Base-by-base conservation (phyloP, 1,140 invertebrate species). In the Neodiprion lecontei region DNA sequence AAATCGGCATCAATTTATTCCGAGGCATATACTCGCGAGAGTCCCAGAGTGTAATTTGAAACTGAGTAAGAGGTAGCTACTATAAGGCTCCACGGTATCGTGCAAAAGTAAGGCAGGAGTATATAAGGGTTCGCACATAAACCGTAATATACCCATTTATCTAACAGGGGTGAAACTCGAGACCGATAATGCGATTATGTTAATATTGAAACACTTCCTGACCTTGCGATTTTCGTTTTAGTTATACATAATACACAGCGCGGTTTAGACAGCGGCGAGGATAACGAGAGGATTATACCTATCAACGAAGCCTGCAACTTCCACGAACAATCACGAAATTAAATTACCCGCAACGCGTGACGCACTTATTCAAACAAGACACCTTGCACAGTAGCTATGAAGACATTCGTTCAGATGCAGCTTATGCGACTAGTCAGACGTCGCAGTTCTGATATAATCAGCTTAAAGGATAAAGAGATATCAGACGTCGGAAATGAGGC, bases 151-250 rank as follows among this genome's bases (percentile, higher is more conserved):
- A 61, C 53, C 53, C 11, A 61, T 12, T 17, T 12, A 61, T 17
- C 53, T 40, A 40, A 40, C 11, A 9, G 53, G 53, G 53, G 53
- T 61, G 53, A 61, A 61, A 61, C 53, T 17, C 53, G 53, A 61
- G 53, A 61, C 53, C 53, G 53, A 61, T 61, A 61, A 61, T 61
- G n/a, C 53, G 53, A 61, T 61, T 61, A 61, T 61, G 53, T 61
- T 61, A 61, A 61, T 61, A 61, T 61, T 17, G 53, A 61, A 61
- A 61, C 53, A 61, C 53, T 61, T 17, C 53, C 53, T 61, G 53
- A 61, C 53, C 53, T 61, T 61, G 53, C 53, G 53, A 61, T 61
- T 61, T 17, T 61, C 53, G n/a, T 61, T 61, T 61, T 61, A 61
- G 11, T 14, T 7, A 61, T 61, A 61, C n/a, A 61, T 61, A 61